These are phyloP conservation scores for Lophius piscatorius DNA, from an alignment of 2,113 vertebrate species.

Conservation along the genomic window DNA sequence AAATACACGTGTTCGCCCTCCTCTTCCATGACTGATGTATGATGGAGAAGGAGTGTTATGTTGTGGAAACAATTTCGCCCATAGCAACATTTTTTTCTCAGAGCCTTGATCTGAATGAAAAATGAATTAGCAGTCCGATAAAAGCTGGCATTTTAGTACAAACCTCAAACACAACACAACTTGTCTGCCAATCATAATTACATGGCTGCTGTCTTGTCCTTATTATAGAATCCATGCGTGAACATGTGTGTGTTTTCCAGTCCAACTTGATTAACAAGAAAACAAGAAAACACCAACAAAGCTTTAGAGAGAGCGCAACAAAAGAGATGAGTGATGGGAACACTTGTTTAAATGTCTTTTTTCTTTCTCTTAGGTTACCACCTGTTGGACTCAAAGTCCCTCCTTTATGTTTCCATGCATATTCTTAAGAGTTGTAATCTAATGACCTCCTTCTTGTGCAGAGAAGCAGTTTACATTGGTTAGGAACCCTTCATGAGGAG, in stretches of 20 bases:
- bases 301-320: background rate
- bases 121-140: slow-evolving; percentile 37
- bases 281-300: slow-evolving; percentile 10
- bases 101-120: slow-evolving; percentile 5
- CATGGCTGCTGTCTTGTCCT: slow-evolving; percentile 8
- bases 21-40: background rate
- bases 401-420: background rate
- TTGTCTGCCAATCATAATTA: slow-evolving; percentile 15
- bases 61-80: slow-evolving; percentile 54
- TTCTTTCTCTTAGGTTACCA: slow-evolving; percentile 15
- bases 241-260: slow-evolving; percentile 23
- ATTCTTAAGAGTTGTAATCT: slow-evolving; percentile 13
- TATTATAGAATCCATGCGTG: slow-evolving; percentile 12
- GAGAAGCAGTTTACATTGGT: slow-evolving; percentile 22
- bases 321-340: slow-evolving; percentile 15
- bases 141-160: slow-evolving; percentile 7
- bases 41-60: slow-evolving; percentile 49
- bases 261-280: slow-evolving; percentile 47
- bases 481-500: slow-evolving; percentile 26
- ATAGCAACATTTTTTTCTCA: slow-evolving; percentile 52
- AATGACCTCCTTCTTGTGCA: slow-evolving; percentile 25
- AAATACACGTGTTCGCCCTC: no score
- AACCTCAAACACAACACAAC: slow-evolving; percentile 23
- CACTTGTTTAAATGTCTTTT: slow-evolving; percentile 35
- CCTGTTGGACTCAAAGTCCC: background rate